Conservation (phyloP, 2,113 vertebrate species). For the Antennarius striatus region DNA sequence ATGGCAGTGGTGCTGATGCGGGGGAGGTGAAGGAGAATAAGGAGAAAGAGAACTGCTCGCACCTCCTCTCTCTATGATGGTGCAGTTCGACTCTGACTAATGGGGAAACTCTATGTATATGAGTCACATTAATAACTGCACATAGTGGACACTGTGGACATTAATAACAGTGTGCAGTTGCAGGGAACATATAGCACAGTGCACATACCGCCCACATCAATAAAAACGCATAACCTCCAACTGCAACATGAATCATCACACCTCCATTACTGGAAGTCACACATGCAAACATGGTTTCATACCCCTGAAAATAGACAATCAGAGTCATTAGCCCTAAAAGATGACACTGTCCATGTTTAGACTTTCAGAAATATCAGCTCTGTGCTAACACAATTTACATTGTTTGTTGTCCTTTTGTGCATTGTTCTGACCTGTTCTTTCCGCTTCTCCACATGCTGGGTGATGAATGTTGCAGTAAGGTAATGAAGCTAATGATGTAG, state of each 20-base stretch:
- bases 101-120: slow-evolving; percentile 76
- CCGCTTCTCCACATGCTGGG: slow-evolving; percentile 49
- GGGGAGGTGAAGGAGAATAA: slow-evolving; percentile 1
- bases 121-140: slow-evolving; percentile 79
- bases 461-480: slow-evolving; percentile 55
- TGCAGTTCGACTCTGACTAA: slow-evolving; percentile 74
- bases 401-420: slow-evolving; percentile 6
- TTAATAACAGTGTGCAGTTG: slow-evolving; percentile 65
- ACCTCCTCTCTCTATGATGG: slow-evolving; percentile 37
- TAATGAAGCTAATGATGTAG: slow-evolving; percentile 71
- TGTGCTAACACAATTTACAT: slow-evolving; percentile 12
- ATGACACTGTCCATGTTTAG: slow-evolving; percentile 23
- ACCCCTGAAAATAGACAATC: slow-evolving; percentile 41
- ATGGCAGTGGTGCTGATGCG: background rate
- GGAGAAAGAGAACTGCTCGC: slow-evolving; percentile 21
- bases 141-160: slow-evolving; percentile 65
- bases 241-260: slow-evolving; percentile 61
- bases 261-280: slow-evolving; percentile 26
- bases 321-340: slow-evolving; percentile 26
- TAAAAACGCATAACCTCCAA: slow-evolving; percentile 64
- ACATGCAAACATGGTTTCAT: slow-evolving; percentile 32
- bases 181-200: slow-evolving; percentile 42
- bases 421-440: slow-evolving; percentile 27
- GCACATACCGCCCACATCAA: slow-evolving; percentile 55
- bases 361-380: slow-evolving; percentile 42